Base-by-base conservation (phyloP, 2,888 invertebrate genomes). In the Syrista parreyssii region DNA sequence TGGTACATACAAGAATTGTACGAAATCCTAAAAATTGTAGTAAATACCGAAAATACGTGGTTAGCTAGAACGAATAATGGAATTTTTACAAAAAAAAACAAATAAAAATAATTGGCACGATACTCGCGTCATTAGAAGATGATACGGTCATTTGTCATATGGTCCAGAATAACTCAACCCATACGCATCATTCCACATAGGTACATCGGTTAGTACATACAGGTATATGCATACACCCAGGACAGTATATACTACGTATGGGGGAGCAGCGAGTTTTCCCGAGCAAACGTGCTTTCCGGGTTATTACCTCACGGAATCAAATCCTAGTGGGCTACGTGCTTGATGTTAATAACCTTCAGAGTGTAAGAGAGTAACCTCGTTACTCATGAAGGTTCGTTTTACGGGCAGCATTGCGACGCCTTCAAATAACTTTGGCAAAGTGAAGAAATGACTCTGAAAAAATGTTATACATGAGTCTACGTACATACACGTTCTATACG, bases 251-350 rank as follows among this genome's bases (percentile, higher is more conserved):
- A 84, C 80, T 83, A 68, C 75, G 71, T 81, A 68, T 34, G 75
- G 74, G 78, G 77, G 75, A 79, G 84, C 82, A 82, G 80, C 80
- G 82, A 83, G 84, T 81, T 85, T 86, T 84, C 82, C 80, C 82
- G 75, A 79, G 77, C 74, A 83, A 83, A 85, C 88, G 87, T 87
- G 88, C 83, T 83, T 83, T 77, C 81, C 81, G 79, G 83, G 84
- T 88, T 88, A 88, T 87, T 88, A 85, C 85, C 84, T 79, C 83
- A 83, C 79, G 84, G 82, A 86, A 88, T 87, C 85, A 88, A 88
- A 88, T 88, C 86, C 81, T 84, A 80, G 83, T 79, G 82, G 82
- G 79, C 75, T 85, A 88, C 86, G 85, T 87, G 86, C 83, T 79
- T 81, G 83, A 82, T 85, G 86, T 85, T 88, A 87, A 87, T 86